These are phyloP conservation scores for Autographa pulchrina DNA, from an alignment of 2,888 invertebrate genomes.

Conservation along the genomic window DNA sequence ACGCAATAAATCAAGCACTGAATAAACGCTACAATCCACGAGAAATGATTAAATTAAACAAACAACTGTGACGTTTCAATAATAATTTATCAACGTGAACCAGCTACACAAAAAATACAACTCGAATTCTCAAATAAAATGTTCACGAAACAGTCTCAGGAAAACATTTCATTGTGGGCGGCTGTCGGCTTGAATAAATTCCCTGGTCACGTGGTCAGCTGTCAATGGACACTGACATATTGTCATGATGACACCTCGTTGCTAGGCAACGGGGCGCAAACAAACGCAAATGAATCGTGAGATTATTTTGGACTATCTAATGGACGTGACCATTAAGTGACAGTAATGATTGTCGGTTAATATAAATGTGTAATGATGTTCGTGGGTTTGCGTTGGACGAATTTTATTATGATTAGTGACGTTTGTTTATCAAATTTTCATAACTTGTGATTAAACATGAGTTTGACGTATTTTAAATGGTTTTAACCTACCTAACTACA, in stretches of 20 bases:
- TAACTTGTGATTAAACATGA: not conserved
- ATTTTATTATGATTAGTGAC: conserved; percentile 16
- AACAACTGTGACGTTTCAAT: conserved; percentile 44
- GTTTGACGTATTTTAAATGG: not conserved
- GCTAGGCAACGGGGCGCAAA: conserved; percentile 62
- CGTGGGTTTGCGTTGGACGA: conserved; percentile 10
- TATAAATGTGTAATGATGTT: conserved; percentile 36
- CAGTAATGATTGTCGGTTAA: conserved; percentile 44
- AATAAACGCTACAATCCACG: conserved; percentile 46
- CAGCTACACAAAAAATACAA: conserved; percentile 39
- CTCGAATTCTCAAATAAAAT: conserved; percentile 24
- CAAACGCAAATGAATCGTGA: conserved; percentile 63
- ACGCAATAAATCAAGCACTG: conserved; percentile 48
- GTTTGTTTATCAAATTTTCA: not conserved
- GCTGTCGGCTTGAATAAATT: conserved; percentile 67
- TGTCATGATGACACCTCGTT: conserved; percentile 64
- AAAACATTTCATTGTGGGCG: conserved; percentile 64
- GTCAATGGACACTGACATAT: conserved; percentile 58
- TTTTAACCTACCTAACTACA: not conserved
- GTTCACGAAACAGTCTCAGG: conserved; percentile 41
- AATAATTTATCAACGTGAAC: conserved; percentile 46
- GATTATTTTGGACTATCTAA: conserved; percentile 59
- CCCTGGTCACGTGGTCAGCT: conserved; percentile 56
- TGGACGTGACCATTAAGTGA: conserved; percentile 47
- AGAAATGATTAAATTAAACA: conserved; percentile 50